Evolutionary conservation across 2,888 invertebrate genomes (phyloP).

Genomic region (Conistra vaccinii): DNA sequence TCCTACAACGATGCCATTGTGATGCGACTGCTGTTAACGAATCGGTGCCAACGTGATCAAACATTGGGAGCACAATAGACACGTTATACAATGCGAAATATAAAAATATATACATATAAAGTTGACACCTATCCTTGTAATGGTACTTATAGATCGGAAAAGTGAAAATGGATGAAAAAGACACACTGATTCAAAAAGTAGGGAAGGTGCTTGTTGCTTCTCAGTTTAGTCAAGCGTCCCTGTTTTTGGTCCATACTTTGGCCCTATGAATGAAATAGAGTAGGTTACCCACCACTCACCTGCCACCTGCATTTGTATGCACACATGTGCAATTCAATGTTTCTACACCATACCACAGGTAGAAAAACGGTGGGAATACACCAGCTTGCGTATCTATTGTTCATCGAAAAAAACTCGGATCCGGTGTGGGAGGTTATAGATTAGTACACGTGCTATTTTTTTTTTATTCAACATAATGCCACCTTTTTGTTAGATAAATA

Average conservation of each 20-base stretch:
- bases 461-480: conserved; percentile 35
- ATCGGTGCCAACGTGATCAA: conserved; percentile 26
- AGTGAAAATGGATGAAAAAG: neutral
- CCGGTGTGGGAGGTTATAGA: conserved; percentile 47
- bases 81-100: conserved; percentile 8
- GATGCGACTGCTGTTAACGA: conserved; percentile 4
- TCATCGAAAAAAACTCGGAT: conserved; percentile 44
- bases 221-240: neutral
- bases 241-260: neutral
- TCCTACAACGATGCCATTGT: conserved; percentile 38
- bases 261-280: conserved; percentile 8
- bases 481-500: conserved; percentile 49
- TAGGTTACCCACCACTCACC: conserved; percentile 16
- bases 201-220: neutral
- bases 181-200: neutral
- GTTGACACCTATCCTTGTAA: neutral
- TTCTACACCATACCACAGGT: conserved; percentile 64
- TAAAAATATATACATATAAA: neutral
- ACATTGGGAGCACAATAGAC: conserved; percentile 32
- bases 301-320: conserved; percentile 39
- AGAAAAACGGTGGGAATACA: conserved; percentile 81
- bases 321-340: conserved; percentile 22
- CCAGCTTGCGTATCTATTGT: conserved; percentile 50
- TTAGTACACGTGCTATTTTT: conserved; percentile 72
- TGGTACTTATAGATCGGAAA: neutral